Percentiles rank a stretch among this genome's conserved stretches.
Evolutionary conservation across 2,113 vertebrate species (phyloP).

Genomic region (Mus spicilegus): DNA sequence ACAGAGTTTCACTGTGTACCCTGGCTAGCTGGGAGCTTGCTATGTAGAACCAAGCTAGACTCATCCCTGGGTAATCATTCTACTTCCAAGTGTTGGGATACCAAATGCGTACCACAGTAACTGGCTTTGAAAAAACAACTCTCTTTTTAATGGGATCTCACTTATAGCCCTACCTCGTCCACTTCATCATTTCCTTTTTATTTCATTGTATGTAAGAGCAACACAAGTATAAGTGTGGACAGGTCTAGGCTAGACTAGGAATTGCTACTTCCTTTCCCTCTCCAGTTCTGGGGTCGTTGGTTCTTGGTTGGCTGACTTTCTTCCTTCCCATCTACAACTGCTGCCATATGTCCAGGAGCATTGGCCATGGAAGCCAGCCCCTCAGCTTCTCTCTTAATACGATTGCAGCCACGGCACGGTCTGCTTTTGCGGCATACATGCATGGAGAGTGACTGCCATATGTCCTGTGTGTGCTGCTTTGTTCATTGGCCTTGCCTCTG

Average conservation of each 20-base stretch:
- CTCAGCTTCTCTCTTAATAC: background rate
- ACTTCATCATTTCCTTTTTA: background rate
- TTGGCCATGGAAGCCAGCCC: background rate
- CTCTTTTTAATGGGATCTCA: background rate
- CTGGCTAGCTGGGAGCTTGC: background rate
- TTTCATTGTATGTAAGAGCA: background rate
- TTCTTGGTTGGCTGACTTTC: background rate
- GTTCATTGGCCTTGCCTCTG: background rate
- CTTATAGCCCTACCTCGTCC: background rate
- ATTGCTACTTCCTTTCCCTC: background rate
- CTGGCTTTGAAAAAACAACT: background rate
- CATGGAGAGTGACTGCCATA: background rate
- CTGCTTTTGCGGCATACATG: background rate
- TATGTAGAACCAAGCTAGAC: background rate
- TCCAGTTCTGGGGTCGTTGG: background rate
- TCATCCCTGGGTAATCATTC: background rate
- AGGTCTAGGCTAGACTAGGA: background rate
- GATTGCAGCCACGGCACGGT: background rate
- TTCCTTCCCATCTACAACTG: background rate
- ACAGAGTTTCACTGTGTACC: background rate
- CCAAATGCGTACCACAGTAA: background rate
- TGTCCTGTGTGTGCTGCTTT: background rate
- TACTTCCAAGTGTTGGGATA: background rate
- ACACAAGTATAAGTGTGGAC: background rate
- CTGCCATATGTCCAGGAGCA: background rate